Percentiles rank a stretch among this genome's conserved stretches.
Conservation (phyloP, 2,113 vertebrate genomes). For the Pachypanchax playfairii region DNA sequence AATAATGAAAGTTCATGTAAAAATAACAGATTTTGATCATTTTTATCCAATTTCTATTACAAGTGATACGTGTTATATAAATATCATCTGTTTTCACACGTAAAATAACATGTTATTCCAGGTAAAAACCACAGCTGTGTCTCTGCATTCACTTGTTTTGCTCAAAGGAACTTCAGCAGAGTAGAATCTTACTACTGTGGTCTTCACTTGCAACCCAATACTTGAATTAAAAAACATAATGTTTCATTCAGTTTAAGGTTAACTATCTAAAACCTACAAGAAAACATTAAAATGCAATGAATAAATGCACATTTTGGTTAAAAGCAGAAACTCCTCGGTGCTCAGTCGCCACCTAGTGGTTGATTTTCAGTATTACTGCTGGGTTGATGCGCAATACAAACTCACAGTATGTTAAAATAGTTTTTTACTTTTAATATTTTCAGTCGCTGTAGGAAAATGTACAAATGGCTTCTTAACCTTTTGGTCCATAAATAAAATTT, state of each 20-base stretch:
- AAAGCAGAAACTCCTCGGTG: neutral
- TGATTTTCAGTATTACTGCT: neutral
- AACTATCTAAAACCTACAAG: neutral
- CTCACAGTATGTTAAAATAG: constrained; percentile 15
- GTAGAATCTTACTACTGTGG: too few relatives aligned
- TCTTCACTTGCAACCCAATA: too few relatives aligned
- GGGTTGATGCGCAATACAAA: neutral
- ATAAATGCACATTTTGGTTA: neutral
- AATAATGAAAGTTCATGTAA: too few relatives aligned
- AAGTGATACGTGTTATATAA: too few relatives aligned
- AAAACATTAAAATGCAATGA: neutral
- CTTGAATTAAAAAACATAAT: too few relatives aligned
- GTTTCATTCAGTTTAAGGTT: too few relatives aligned
- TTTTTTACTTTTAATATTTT: constrained; percentile 52
- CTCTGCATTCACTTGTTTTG: neutral
- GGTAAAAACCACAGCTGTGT: too few relatives aligned
- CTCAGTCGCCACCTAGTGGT: constrained; percentile 30
- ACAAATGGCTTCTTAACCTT: constrained; percentile 59
- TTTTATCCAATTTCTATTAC: too few relatives aligned
- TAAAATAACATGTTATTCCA: too few relatives aligned
- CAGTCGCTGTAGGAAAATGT: constrained; percentile 62
- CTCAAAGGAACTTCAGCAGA: constrained; percentile 1
- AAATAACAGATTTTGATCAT: too few relatives aligned
- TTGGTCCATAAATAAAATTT: constrained; percentile 10
- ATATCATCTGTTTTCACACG: too few relatives aligned